Conservation (phyloP, 2,113 vertebrate species). For the Ameiurus melas region DNA sequence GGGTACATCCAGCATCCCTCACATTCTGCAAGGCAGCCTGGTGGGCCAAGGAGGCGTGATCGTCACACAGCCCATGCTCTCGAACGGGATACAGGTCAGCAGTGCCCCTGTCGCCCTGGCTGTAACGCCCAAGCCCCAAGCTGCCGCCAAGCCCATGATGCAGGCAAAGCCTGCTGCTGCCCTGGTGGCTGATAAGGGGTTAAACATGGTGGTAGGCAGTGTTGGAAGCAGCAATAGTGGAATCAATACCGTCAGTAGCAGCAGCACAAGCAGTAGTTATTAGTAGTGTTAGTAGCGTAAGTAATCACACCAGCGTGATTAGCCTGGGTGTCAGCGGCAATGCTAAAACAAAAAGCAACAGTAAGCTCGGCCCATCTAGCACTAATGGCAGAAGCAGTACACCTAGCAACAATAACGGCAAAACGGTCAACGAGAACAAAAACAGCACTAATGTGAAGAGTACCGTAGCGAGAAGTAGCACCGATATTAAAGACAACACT, state of each 20-base stretch:
- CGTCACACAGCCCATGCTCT: constrained; percentile 88
- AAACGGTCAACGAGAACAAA: constrained; percentile 41
- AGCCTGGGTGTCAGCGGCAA: constrained; percentile 61
- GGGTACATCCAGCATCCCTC: constrained; percentile 81
- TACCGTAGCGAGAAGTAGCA: constrained; percentile 36
- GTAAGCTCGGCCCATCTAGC: constrained; percentile 53
- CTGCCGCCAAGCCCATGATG: constrained; percentile 76
- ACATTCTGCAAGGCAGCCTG: constrained; percentile 84
- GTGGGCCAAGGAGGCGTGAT: constrained; percentile 89
- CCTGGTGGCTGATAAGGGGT: constrained; percentile 73
- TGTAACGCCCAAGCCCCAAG: constrained; percentile 81
- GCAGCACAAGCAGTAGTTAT: constrained; percentile 51
- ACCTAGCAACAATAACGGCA: constrained; percentile 37
- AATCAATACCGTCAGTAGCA: constrained; percentile 58
- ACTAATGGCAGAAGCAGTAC: constrained; percentile 32
- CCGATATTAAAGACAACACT: constrained; percentile 34
- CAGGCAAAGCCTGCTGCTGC: constrained; percentile 74
- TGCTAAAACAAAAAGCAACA: constrained; percentile 50
- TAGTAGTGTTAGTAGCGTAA: constrained; percentile 48
- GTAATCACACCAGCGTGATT: constrained; percentile 64
- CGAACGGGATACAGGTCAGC: constrained; percentile 87
- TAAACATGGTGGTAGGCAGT: constrained; percentile 71
- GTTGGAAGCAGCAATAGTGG: constrained; percentile 71
- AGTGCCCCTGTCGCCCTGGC: constrained; percentile 84
- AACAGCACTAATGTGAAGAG: constrained; percentile 42